phyloP scores from a whole-genome alignment of 2,888 invertebrate genomes.

The Amiota minor region DNA sequence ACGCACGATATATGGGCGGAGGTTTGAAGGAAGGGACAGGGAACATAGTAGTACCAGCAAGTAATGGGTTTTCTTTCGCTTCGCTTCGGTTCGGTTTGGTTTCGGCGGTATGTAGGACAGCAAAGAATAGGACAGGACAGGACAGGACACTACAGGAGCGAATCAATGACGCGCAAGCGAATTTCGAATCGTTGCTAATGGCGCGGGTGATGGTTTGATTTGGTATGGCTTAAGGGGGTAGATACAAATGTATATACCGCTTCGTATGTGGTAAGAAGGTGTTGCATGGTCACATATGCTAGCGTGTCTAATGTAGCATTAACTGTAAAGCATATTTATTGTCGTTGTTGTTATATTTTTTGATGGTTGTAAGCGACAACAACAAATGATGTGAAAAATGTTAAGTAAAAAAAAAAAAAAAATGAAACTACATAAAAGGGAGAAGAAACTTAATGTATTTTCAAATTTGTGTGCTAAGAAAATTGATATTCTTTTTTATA shows the following conservation, averaged over 20 bases:
- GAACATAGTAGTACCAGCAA: slow-evolving; percentile 36
- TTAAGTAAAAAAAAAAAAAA: neutral
- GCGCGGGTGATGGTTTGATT: neutral
- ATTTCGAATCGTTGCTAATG: slow-evolving; percentile 50
- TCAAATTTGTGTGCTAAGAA: slow-evolving; percentile 35
- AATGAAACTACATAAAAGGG: slow-evolving; percentile 23
- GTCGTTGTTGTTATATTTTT: slow-evolving; percentile 24
- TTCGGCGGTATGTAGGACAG: slow-evolving; percentile 2
- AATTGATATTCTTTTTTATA: neutral
- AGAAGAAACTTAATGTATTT: slow-evolving; percentile 56
- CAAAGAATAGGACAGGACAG: too few species aligned
- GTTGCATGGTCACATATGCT: neutral
- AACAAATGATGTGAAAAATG: slow-evolving; percentile 64
- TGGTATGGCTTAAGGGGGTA: neutral
- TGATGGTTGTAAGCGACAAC: slow-evolving; percentile 36
- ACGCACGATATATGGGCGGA: slow-evolving; percentile 58
- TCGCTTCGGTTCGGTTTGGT: neutral
- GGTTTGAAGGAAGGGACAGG: slow-evolving; percentile 17
- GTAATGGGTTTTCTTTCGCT: slow-evolving; percentile 17
- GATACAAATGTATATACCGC: neutral
- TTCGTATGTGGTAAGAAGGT: neutral
- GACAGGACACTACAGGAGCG: slow-evolving; percentile 31
- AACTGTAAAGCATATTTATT: slow-evolving; percentile 33
- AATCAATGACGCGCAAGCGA: slow-evolving; percentile 71
- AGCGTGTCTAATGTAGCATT: slow-evolving; percentile 44